These are phyloP conservation scores for Monomorium pharaonis DNA, from an alignment of 1,140 invertebrate species.

Conservation along the genomic window DNA sequence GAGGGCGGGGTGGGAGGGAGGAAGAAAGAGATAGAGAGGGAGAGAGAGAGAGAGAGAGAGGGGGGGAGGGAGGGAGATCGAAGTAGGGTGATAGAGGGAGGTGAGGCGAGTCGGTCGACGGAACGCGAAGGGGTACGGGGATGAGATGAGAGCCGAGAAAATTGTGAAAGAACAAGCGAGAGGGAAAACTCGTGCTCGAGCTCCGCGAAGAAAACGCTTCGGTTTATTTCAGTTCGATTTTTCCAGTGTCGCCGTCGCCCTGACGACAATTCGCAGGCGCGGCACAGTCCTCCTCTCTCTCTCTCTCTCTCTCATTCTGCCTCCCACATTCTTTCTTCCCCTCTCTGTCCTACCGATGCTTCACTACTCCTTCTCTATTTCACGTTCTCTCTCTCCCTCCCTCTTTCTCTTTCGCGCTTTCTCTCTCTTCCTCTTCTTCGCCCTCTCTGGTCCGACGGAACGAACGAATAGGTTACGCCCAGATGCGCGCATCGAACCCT, in stretches of 20 bases:
- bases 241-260: conserved; percentile 84
- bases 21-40: too few species aligned
- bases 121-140: not conserved
- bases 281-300: conserved; percentile 75
- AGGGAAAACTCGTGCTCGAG: conserved; percentile 61
- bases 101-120: conserved; percentile 28
- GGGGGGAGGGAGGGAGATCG: not conserved
- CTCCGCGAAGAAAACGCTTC: conserved; percentile 81
- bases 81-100: conserved; percentile 27
- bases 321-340: conserved; percentile 66
- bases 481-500: conserved; percentile 86
- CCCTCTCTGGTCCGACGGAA: conserved; percentile 72
- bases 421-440: conserved; percentile 69
- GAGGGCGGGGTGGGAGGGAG: conserved; percentile 32
- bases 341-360: conserved; percentile 58
- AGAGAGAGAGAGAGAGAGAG: too few species aligned
- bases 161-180: conserved; percentile 62
- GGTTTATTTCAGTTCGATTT: conserved; percentile 86
- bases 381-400: conserved; percentile 1
- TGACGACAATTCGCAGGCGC: conserved; percentile 85
- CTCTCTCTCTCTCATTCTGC: conserved; percentile 54
- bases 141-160: conserved; percentile 31
- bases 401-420: conserved; percentile 55
- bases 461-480: conserved; percentile 85
- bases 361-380: conserved; percentile 69